Conservation (phyloP, 2,113 vertebrate genomes). For the Proterorhinus semilunaris region DNA sequence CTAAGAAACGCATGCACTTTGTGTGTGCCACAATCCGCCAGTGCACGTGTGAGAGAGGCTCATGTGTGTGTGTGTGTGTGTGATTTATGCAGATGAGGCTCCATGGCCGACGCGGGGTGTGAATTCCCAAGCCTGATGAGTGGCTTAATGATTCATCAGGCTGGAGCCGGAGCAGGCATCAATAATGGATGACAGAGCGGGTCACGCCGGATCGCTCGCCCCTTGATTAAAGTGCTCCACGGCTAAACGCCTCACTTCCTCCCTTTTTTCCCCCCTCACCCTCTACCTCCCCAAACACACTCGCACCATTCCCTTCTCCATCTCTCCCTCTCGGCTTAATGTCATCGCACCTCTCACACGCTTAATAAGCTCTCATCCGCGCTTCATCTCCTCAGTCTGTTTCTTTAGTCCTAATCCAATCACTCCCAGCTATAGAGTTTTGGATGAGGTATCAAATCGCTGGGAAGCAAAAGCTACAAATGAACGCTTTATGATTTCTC, state of each 20-base stretch:
- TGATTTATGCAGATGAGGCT: constrained; percentile 74
- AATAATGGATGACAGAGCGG: constrained; percentile 77
- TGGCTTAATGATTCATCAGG: constrained; percentile 79
- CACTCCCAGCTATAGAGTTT: constrained; percentile 17
- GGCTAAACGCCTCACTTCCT: constrained; percentile 70
- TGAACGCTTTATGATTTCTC: constrained; percentile 59
- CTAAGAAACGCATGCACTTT: constrained; percentile 1
- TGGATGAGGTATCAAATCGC: constrained; percentile 20
- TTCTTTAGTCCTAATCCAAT: constrained; percentile 69
- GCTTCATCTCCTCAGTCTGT: constrained; percentile 55
- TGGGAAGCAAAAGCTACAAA: constrained; percentile 53
- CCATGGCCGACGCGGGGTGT: constrained; percentile 62
- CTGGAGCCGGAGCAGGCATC: constrained; percentile 70
- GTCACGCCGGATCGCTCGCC: constrained; percentile 73
- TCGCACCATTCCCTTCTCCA: constrained; percentile 20
- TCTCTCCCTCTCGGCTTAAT: constrained; percentile 53
- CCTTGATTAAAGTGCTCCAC: constrained; percentile 77
- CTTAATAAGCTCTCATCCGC: constrained; percentile 63
- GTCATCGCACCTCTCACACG: constrained; percentile 65
- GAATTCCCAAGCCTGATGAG: constrained; percentile 75
- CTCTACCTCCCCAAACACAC: constrained; percentile 46
- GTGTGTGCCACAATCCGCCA: constrained; percentile 39
- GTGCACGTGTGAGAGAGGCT: constrained; percentile 47
- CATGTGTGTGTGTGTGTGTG: constrained; percentile 57
- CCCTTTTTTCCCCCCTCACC: constrained; percentile 35